These are phyloP conservation scores for Perca flavescens DNA, from an alignment of 2,113 vertebrate genomes.

Conservation along the genomic window DNA sequence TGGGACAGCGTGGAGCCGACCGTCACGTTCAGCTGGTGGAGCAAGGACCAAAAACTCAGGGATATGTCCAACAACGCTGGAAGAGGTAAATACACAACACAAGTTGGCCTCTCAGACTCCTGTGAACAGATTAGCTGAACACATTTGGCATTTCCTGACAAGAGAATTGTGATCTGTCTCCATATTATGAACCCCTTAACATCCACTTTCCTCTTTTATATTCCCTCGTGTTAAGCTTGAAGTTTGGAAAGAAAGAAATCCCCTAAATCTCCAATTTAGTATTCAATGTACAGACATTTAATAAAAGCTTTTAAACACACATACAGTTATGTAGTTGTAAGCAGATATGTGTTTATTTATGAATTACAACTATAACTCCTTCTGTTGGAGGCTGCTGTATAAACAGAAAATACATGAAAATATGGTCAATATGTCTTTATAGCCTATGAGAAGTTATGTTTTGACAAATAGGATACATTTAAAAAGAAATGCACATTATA, in stretches of 20 bases:
- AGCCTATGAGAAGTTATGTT: not conserved
- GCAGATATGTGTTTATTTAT: not conserved
- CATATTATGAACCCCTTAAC: not conserved
- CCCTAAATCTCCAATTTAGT: not conserved
- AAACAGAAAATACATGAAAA: not conserved
- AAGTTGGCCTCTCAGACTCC: not conserved
- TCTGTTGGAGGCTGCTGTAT: not conserved
- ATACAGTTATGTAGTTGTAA: not conserved
- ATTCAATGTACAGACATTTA: not conserved
- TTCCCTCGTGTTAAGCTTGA: not conserved
- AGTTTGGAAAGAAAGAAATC: not conserved
- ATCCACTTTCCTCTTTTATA: not conserved
- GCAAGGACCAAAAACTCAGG: slow-evolving; percentile 76
- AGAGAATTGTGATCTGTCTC: not conserved
- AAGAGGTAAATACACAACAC: slow-evolving; percentile 84
- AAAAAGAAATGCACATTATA: not conserved
- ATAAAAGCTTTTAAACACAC: not conserved
- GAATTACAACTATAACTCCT: not conserved
- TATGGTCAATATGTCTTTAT: not conserved
- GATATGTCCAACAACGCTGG: slow-evolving; percentile 84
- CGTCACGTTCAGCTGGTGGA: slow-evolving; percentile 76
- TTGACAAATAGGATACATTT: not conserved
- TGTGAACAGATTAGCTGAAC: not conserved
- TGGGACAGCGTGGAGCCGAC: slow-evolving; percentile 73
- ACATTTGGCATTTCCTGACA: not conserved